These are phyloP conservation scores for Clavelina lepadiformis DNA, from an alignment of 23 tunicate species.

Conservation along the genomic window DNA sequence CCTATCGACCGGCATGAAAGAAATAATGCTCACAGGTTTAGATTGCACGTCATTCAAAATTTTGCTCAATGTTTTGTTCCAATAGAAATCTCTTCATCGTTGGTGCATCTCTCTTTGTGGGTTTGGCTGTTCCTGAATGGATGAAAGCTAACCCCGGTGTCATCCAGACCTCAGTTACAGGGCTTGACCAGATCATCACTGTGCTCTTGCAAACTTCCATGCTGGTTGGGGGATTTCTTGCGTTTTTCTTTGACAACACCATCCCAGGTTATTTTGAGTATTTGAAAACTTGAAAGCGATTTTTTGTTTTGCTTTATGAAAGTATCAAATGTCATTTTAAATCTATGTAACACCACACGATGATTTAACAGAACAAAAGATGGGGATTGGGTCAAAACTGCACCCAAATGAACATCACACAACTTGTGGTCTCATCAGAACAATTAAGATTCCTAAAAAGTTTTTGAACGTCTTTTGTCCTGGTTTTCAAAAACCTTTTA, in stretches of 20 bases:
- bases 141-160: slow-evolving; percentile 47
- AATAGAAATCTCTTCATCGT: slow-evolving; percentile 63
- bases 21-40: too few species aligned
- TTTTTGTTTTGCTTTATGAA: background rate
- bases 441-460: background rate
- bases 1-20: too few species aligned
- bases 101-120: slow-evolving; percentile 60
- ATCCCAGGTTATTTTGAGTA: slow-evolving; percentile 39
- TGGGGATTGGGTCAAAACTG: background rate
- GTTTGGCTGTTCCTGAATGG: slow-evolving; percentile 54
- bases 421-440: too few species aligned
- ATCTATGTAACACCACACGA: background rate
- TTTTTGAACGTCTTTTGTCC: too few species aligned
- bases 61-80: background rate
- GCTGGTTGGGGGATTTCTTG: slow-evolving; percentile 60
- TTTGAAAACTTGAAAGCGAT: background rate
- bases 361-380: background rate
- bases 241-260: slow-evolving; percentile 67
- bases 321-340: background rate
- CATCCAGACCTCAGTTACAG: slow-evolving; percentile 43
- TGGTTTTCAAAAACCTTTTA: too few species aligned
- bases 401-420: too few species aligned
- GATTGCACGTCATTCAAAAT: too few species aligned
- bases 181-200: slow-evolving; percentile 56
- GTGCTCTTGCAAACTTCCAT: slow-evolving; percentile 59